Base-by-base conservation (phyloP, 2,888 invertebrate genomes). In the Melieria omissa region DNA sequence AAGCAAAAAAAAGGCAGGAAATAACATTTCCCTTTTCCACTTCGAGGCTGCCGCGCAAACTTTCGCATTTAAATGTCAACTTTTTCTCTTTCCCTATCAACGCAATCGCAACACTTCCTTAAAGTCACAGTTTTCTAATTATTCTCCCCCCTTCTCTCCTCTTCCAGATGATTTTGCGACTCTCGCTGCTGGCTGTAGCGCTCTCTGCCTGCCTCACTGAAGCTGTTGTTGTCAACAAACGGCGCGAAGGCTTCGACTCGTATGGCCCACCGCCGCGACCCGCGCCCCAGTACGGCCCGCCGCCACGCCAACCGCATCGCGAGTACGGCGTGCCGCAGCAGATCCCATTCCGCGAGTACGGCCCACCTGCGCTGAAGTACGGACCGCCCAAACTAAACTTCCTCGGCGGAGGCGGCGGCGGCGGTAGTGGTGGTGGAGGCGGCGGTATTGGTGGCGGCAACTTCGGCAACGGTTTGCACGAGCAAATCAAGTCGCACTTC, bases 221-320 rank as follows among this genome's bases (percentile, higher is more conserved):
- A 55, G 85, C 83, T 16, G 84, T 85, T 55, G 78, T 84, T 10
- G 80, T 76, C 54, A 82, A 83, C 4, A 79, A 84, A 74, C 67
- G 86, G 79, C 79, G 81, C 4, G 83, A 81, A 52, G 78, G 79
- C 0, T 77, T 90, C 9, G 88, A 89, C 0, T 80, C 87, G 0
- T 89, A 90, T 60, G 90, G 90, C 0, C 89, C 89, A 0, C 89
- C 90, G 0, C 88, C 88, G 14, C 87, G 88, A 2, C 88, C 89
- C 42, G 87, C 88, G 52, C 85, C 87, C 14, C 80, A 85, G 64
- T 78, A 81, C 57, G 82, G 82, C 8, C 86, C 90, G 0, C 89
- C 88, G 47, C 83, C 85, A 79, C 89, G 89, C 0, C 87, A 88
- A 0, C 90, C 91, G 0, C 87, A 89, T 0, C 89, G 89, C n/a